Base-by-base conservation (phyloP, 2,113 vertebrate genomes). In the Pachypanchax playfairii region DNA sequence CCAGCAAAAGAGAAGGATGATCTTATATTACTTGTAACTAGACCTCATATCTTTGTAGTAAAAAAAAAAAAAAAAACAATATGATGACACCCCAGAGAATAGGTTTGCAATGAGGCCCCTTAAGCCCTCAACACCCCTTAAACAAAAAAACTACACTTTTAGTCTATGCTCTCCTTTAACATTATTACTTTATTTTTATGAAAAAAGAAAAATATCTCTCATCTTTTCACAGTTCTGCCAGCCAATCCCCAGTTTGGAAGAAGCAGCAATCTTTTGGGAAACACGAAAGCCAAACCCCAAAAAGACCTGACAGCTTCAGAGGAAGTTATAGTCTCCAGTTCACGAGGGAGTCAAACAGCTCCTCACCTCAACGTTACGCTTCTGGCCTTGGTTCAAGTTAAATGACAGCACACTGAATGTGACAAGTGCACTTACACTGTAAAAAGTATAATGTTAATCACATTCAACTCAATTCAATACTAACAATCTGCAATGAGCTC, bases 301-400 rank as follows among this genome's bases (percentile, higher is more conserved):
- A 87, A 86, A 88, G 83, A 84, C 66, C 79, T 80, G 74, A 86
- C 73, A 84, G 70, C 85, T 84, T 87, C 75, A 82, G 68, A 87
- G 73, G 72, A 24, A 72, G 69, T 76, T 74, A 82, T 67, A 63
- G 54, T 64, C 83, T 73, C 84, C 76, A 84, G 81, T 70, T 89
- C 88, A 65, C 80, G 38, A 64, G 77, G 76, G 72, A 78, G 67
- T 56, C 53, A 61, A 60, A 71, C 48, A 55, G 59, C 53, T 65
- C 54, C 64, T 77, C 74, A 85, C 77, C 79, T 83, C 69, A 85
- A 79, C 62, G 73, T 77, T 69, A 83, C 67, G 57, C 65, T 47
- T 46, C 71, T 79, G 88, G 82, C 83, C 87, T 89, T 75, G 70
- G 67, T 80, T 74, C 69, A 89, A 85, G 78, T 77, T 80, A 62